Conservation (phyloP, 1,140 invertebrate species). For the Medauroidea extradentata region DNA sequence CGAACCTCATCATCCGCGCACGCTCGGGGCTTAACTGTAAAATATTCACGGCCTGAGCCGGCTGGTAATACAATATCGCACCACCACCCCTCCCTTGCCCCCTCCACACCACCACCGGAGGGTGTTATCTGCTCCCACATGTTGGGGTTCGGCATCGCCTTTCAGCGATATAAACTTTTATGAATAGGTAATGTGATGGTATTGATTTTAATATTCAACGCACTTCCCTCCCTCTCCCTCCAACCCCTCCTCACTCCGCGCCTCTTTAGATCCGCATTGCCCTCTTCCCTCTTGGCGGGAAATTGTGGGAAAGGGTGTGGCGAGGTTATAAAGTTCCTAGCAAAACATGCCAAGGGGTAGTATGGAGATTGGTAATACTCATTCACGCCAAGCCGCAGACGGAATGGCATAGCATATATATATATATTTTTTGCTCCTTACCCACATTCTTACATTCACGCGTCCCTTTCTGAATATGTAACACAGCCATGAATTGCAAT, state of each 20-base stretch:
- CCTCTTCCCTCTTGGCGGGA: no score
- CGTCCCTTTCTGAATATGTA: no score
- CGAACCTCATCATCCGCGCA: background rate
- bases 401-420: background rate
- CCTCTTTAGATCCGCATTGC: no score
- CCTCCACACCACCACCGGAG: background rate
- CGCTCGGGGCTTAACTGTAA: constrained; percentile 17
- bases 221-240: background rate
- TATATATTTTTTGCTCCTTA: background rate
- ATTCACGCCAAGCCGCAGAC: no score
- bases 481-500: no score
- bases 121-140: constrained; percentile 47
- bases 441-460: constrained; percentile 1
- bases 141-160: constrained; percentile 43
- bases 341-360: no score
- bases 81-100: constrained; percentile 10
- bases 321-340: no score
- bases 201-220: constrained; percentile 28
- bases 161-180: constrained; percentile 26
- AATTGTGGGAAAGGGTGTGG: no score
- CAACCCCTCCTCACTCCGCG: no score
- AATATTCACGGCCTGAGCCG: constrained; percentile 24
- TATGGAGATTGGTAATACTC: no score
- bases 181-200: constrained; percentile 28
- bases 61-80: constrained; percentile 29